A percentile compares a stretch with the other conserved stretches of the same genome.
Evolutionary conservation across 2,888 invertebrate genomes (phyloP).

Genomic region (Lampropteryx suffumata): DNA sequence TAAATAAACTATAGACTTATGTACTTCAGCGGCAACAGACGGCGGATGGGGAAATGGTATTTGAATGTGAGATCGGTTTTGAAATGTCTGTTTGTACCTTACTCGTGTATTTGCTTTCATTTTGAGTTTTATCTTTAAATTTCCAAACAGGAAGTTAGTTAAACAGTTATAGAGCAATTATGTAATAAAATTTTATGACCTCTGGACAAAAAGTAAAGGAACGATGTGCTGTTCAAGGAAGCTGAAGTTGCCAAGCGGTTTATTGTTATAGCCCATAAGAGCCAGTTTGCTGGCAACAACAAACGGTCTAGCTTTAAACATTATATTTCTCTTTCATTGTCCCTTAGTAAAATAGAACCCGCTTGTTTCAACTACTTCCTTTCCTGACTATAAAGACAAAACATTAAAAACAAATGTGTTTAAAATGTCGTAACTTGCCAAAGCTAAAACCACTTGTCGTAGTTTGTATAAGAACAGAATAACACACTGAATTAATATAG

Average conservation of each 20-base stretch:
- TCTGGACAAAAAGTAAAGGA: slow-evolving; percentile 5
- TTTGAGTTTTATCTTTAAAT: too few relatives aligned
- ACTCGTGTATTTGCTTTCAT: too few relatives aligned
- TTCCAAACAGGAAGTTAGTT: too few relatives aligned
- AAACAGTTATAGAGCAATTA: slow-evolving; percentile 3
- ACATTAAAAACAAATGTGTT: too few relatives aligned
- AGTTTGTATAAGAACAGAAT: too few relatives aligned
- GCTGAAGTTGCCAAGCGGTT: slow-evolving; percentile 19
- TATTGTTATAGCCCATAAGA: slow-evolving; percentile 21
- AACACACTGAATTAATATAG: too few relatives aligned
- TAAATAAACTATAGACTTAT: slow-evolving; percentile 19
- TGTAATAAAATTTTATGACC: slow-evolving; percentile 1
- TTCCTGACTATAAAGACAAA: too few relatives aligned
- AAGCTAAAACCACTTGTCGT: too few relatives aligned
- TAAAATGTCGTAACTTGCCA: too few relatives aligned
- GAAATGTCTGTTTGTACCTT: neutral
- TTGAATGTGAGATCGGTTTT: neutral
- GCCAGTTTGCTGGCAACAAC: slow-evolving; percentile 12
- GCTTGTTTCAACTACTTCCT: too few relatives aligned
- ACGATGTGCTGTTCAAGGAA: slow-evolving; percentile 4
- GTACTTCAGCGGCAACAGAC: neutral
- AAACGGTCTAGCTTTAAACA: slow-evolving; percentile 3
- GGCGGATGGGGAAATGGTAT: neutral
- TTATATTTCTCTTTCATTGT: slow-evolving; percentile 7
- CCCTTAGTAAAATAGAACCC: neutral